Conservation (phyloP, 1,140 invertebrate genomes). For the Heliconius himera region DNA sequence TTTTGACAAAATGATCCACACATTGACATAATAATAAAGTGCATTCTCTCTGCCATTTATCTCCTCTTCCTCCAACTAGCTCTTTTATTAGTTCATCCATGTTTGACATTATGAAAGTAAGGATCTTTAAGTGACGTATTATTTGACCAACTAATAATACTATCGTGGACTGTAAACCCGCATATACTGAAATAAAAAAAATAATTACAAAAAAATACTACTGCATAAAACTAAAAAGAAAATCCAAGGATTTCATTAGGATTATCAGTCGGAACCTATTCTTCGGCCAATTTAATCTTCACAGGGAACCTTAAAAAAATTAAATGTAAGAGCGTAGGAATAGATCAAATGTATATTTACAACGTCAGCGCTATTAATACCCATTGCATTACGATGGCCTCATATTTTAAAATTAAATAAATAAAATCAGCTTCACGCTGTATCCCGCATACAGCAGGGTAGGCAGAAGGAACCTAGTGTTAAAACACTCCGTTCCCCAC, state of each 20-base stretch:
- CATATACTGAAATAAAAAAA: slow-evolving; percentile 49
- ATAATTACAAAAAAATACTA: neutral
- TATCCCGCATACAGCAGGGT: no score
- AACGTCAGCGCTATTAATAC: no score
- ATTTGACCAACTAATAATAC: slow-evolving; percentile 63
- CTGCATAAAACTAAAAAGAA: neutral
- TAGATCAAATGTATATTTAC: no score
- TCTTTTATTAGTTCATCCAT: slow-evolving; percentile 59
- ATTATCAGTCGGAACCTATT: no score
- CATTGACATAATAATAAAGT: slow-evolving; percentile 60
- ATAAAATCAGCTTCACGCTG: no score
- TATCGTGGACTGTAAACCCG: slow-evolving; percentile 65
- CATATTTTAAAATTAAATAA: no score
- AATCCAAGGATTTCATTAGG: neutral
- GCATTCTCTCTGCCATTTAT: slow-evolving; percentile 53
- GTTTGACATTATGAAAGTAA: slow-evolving; percentile 60
- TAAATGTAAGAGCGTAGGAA: no score
- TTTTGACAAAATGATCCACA: slow-evolving; percentile 59
- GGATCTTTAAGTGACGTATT: slow-evolving; percentile 61
- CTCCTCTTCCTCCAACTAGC: slow-evolving; percentile 36
- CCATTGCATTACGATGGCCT: neutral
- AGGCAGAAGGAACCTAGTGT: no score
- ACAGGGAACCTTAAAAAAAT: no score
- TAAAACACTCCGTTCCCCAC: no score
- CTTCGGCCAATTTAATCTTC: no score